Base-by-base conservation (phyloP, 2,888 invertebrate genomes). In the Lysandra bellargus region DNA sequence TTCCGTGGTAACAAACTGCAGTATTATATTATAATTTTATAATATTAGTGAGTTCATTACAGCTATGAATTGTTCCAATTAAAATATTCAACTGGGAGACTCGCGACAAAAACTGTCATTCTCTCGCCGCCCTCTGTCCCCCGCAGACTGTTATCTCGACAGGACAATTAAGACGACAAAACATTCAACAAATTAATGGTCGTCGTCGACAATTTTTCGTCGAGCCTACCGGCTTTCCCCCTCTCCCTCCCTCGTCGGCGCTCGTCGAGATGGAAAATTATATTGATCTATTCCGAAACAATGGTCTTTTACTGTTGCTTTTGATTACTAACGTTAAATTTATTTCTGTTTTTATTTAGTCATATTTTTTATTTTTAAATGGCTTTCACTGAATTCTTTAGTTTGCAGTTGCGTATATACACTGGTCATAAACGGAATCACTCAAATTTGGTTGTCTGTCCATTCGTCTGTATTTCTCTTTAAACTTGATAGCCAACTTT, bases 91-190 rank as follows among this genome's bases (percentile, higher is more conserved):
- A 30, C 30, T 64, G 64, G 30, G 23, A 9, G 23, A n/a, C 1
- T 30, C 30, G 17, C 12, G 33, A 69, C 4, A 14, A 37, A 69
- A 37, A 17, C 6, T 37, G 69, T 17, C 61, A 7, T 3, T 61
- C 61, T 61, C 60, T 60, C 61, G 2, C 61, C 37, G 73, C 73
- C 44, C 44, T 2, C n/a, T 44, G 44, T 40, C 74, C 23, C 40
- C 40, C 74, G 9, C 40, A 74, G 44, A 3, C 40, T 44, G 40
- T 44, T 74, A 44, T 74, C 44, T 74, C 74, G 44, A 74, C 74
- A 4, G 74, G 23, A 74, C 74, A 74, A 74, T 74, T 74, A 44
- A 44, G 74, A 44, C 40, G 40, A 74, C 74, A 74, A 74, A 74
- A 74, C 74, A 44, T 74, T 74, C 23, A 23, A 44, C 44, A 74